phyloP scores from a whole-genome alignment of 1,140 invertebrate species.

The Sminthurinus signatus region DNA sequence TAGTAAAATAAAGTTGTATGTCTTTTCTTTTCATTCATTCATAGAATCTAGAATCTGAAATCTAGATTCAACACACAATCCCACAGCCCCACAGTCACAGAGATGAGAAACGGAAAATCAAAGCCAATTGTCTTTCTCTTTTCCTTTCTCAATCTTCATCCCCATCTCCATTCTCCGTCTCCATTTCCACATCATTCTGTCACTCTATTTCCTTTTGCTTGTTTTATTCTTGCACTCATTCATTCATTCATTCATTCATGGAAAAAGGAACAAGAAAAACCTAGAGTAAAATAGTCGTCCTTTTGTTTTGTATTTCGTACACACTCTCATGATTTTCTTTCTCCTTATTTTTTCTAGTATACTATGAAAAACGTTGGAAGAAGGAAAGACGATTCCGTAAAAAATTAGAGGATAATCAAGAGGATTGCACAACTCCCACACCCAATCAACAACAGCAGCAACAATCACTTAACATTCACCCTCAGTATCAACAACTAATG shows the following conservation, averaged over 20 bases:
- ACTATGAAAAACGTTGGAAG: constrained; percentile 41
- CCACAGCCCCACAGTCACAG: background rate
- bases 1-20: too few species aligned
- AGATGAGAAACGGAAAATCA: constrained; percentile 4
- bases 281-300: too few species aligned
- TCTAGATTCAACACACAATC: too few species aligned
- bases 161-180: too few species aligned
- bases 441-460: constrained; percentile 21
- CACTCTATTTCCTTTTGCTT: background rate
- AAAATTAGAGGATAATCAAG: constrained; percentile 35
- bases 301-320: background rate
- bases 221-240: background rate
- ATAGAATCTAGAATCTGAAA: too few species aligned
- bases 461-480: constrained; percentile 16
- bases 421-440: constrained; percentile 17
- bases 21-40: too few species aligned
- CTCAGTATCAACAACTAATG: constrained; percentile 23
- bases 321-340: constrained; percentile 2
- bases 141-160: background rate
- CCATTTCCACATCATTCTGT: background rate
- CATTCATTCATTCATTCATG: constrained; percentile 8
- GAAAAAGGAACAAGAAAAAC: too few species aligned
- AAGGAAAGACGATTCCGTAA: constrained; percentile 39
- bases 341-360: constrained; percentile 24
- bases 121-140: constrained; percentile 6